Evolutionary conservation across 2,797 vertebrate species (phyloP), one percentile per base, ranked within the genome.

Genomic region (Craterocephalus amniculus): DNA sequence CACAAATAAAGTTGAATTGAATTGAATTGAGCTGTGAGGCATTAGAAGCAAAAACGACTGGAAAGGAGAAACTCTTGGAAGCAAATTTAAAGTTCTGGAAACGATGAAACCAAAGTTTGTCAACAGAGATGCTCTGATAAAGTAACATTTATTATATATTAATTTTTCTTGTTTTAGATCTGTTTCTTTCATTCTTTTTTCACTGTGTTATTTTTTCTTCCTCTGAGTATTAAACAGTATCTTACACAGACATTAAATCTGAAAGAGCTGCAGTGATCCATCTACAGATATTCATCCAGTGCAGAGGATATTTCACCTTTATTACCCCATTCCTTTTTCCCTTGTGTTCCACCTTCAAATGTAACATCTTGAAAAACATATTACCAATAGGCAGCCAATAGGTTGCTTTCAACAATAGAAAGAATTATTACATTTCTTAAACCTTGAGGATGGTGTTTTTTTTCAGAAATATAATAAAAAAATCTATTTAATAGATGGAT

Each of bases 261-360:
- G 16, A 43, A 16, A 20, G 16, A 43, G 45, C 45, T 49, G 45
- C 45, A 22, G 20, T 11, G 20, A 49, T 49, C n/a, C n/a, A 22
- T 45, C 18, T 45, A n/a, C 18, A 9, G 18, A 45, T 14, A 40
- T 40, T 11, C 38, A 40, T 11, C 38, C 12, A 18, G 45, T 20
- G 63, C 34, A 54, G 49, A 13, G 49, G 49, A 54, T 40, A 65
- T 54, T 65, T 65, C 35, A 38, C 35, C 7, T 55, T 54, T 65
- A 65, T 54, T 65, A 65, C 55, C 55, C 55, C 63, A 34, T 65
- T 65, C 54, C 24, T 22, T 55, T 38, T 24, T 38, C 49, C 49
- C 27, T n/a, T 55, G 63, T 65, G 51, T 29, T 54, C 14, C 27
- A 14, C 62, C 62, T 64, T 18, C 22, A 64, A 35, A 52, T 9